A percentile compares a stretch with the other conserved stretches of the same genome.
Evolutionary conservation across 2,113 vertebrate genomes (phyloP).

Genomic region (Pipa parva): DNA sequence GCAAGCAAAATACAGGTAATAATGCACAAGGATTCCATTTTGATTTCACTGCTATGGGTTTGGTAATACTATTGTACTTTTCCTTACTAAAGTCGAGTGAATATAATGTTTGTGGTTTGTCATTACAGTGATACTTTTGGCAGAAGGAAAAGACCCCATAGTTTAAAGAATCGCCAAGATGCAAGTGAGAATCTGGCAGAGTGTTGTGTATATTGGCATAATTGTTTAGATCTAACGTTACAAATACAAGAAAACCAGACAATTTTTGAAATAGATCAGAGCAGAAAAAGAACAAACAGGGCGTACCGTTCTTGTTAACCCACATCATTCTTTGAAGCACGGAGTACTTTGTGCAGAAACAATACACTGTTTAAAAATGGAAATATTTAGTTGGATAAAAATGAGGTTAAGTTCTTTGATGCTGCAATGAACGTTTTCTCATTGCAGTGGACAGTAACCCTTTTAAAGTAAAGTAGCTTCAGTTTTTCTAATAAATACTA

Average conservation of each 20-base stretch:
- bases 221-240: slow-evolving; percentile 27
- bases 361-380: slow-evolving; percentile 1
- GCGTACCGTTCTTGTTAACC: slow-evolving; percentile 31
- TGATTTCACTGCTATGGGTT: too few species aligned
- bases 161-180: slow-evolving; percentile 25
- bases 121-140: slow-evolving; percentile 32
- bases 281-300: slow-evolving; percentile 29
- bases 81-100: too few species aligned
- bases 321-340: slow-evolving; percentile 11
- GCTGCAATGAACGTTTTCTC: too few species aligned
- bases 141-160: slow-evolving; percentile 15
- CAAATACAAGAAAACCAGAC: slow-evolving; percentile 21
- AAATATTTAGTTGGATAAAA: background rate
- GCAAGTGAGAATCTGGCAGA: slow-evolving; percentile 33
- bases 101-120: slow-evolving; percentile 17
- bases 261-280: slow-evolving; percentile 19
- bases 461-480: too few species aligned
- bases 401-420: background rate
- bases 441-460: too few species aligned
- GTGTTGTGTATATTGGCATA: slow-evolving; percentile 30
- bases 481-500: too few species aligned
- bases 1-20: too few species aligned
- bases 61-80: slow-evolving; percentile 21
- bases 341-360: slow-evolving; percentile 17
- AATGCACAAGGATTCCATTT: too few species aligned